Conservation (phyloP, 2,888 invertebrate species). For the Cancer borealis region DNA sequence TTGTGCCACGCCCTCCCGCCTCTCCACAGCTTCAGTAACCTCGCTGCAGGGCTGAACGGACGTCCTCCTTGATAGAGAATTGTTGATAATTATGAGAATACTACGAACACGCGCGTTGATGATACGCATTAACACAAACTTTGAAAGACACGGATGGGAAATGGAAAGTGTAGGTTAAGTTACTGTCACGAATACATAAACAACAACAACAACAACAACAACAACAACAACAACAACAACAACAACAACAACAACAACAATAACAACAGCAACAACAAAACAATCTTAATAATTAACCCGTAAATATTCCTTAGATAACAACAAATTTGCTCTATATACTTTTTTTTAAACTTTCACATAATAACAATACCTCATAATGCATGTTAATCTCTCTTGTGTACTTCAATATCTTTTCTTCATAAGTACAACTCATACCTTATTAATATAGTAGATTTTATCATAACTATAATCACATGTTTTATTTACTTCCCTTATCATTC, state of each 20-base stretch:
- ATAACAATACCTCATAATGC: no score
- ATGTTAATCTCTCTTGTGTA: no score
- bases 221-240: background rate
- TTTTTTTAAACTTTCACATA: no score
- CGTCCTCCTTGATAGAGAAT: background rate
- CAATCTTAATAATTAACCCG: no score
- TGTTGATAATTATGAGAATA: conserved; percentile 8
- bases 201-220: background rate
- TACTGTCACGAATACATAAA: background rate
- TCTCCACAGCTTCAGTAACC: background rate
- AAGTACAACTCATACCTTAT: no score
- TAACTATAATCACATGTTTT: no score
- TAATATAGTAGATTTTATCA: no score
- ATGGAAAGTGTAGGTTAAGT: background rate
- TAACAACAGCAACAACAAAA: no score
- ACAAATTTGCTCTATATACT: no score
- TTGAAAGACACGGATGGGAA: background rate
- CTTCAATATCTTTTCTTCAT: no score
- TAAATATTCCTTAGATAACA: no score
- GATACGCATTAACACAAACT: background rate
- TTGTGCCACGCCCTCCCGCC: background rate
- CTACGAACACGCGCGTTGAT: background rate
- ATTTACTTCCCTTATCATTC: no score
- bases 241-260: background rate
- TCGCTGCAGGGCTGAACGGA: background rate